Evolutionary conservation across 1,140 invertebrate genomes (phyloP), one percentile per base, ranked within the genome.

Genomic region (Stenopsyche tienmushanensis): DNA sequence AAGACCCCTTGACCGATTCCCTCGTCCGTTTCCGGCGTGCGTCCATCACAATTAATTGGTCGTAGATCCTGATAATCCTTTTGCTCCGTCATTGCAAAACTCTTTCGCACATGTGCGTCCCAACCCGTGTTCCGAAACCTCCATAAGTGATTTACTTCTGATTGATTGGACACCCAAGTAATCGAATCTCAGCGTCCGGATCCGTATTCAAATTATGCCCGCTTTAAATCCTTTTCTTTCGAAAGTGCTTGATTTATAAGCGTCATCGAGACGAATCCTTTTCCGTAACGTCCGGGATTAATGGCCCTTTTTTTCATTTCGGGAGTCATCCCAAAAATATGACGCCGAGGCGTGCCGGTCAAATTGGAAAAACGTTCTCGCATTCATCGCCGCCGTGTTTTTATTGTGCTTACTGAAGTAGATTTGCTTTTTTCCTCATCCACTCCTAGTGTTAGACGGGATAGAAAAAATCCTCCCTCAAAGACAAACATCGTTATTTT

Each of bases 401-500:
- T 34, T 34, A 34, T 34, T 34, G 29, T 34, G 29, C 13, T 34
- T 13, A 13, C 47, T 20, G 18, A 13, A n/a, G 18, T 3, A 20
- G 44, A 45, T 45, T 34, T 34, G 29, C 29, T 34, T 13, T 34
- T 13, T 34, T 13, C 29, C 13, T 13, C 29, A 7, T 34, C 29
- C 13, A 34, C 13, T 34, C 29, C 29, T 13, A 7, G 5, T 34
- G 29, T 34, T 13, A 13, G 13, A 34, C 5, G 29, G 44, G 8
- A 1, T n/a, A 21, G 47, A 49, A 49, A 49, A 49, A 49, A 49
- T 17, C 41, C 15, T 1, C 7, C n/a, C 24, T 55, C 29, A 29
- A 55, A 55, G 54, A 42, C 54, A 57, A 57, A 57, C 54, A 42
- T 57, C 54, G 54, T 57, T 42, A 57, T 42, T 57, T 57, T 41